These are phyloP conservation scores for Myathropa florea DNA, from an alignment of 2,888 invertebrate genomes.

Conservation along the genomic window DNA sequence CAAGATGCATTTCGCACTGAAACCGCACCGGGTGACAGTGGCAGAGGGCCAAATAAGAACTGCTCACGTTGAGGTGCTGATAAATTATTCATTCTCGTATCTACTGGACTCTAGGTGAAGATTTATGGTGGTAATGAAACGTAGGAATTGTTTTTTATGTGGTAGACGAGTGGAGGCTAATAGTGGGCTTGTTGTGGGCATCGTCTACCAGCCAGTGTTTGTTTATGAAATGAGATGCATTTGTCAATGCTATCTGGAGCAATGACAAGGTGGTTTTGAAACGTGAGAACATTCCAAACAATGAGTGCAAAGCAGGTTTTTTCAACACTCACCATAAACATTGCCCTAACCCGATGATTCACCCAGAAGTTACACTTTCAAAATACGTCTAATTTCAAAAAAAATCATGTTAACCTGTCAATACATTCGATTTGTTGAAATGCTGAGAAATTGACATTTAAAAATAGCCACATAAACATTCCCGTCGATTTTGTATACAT, in stretches of 20 bases:
- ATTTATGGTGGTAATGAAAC: conserved; percentile 22
- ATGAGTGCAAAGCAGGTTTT: no score
- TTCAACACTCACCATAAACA: no score
- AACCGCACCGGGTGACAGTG: neutral
- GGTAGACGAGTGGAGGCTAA: neutral
- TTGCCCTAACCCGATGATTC: no score
- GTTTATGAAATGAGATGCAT: neutral
- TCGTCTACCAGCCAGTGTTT: neutral
- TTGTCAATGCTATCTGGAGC: neutral
- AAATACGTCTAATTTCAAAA: no score
- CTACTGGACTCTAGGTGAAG: neutral
- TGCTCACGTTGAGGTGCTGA: neutral
- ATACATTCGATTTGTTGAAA: neutral
- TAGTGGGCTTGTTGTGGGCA: neutral
- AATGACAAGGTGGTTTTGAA: neutral
- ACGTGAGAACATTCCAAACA: neutral
- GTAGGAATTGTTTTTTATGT: neutral
- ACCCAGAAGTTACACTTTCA: no score
- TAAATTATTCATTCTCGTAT: conserved; percentile 5
- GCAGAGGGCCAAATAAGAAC: neutral
- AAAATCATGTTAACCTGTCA: neutral
- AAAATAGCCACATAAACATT: neutral
- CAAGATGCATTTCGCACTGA: conserved; percentile 5
- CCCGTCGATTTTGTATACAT: neutral
- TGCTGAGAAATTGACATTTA: neutral